Evolutionary conservation across 1,140 invertebrate genomes (phyloP), one percentile per base, ranked within the genome.

Genomic region (Drosophila willistoni): DNA sequence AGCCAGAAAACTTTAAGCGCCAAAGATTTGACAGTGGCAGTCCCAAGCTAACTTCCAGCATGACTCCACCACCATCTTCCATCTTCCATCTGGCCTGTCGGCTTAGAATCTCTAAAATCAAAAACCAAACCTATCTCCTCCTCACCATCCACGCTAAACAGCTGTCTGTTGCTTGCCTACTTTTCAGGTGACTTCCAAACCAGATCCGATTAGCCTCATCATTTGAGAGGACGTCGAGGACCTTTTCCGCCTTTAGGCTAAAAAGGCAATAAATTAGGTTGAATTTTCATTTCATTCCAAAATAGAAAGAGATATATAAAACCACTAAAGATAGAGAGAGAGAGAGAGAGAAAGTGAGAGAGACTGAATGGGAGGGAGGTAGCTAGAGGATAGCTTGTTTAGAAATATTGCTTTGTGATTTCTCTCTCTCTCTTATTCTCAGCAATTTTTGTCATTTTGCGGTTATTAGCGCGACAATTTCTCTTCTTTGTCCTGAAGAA

Each of bases 191-290:
- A 64, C 60, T 55, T 60, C 64, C 44, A 51, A 22, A 51, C 73
- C 76, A 72, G 77, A 89, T 89, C 75, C 78, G 85, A 90, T 85
- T 90, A 89, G 81, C 71, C 79, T 86, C 85, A 85, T 85, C 78
- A 89, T 69, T 59, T 36, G 56, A 36, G 17, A 65, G 75, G 62
- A 54, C 47, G 42, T 64, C 65, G 68, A 65, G 73, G 25, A 68
- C 73, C 73, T 73, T 77, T 66, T 33, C 66, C 73, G 73, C 59
- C 44, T 42, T 17, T 42, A 65, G 54, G 51, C 47, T 22, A 65
- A 42, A 64, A 71, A 71, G 79, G 79, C 79, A 86, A 90, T 90
- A 90, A 82, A 90, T 90, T 83, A 79, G 77, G 60, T 79, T 68
- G 74, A 79, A 75, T 81, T 81, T 81, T 68, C 73, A 55, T 66